Percentiles rank a stretch among this genome's conserved stretches.
Conservation (phyloP, 2,113 vertebrate genomes). For the Neotragus moschatus region DNA sequence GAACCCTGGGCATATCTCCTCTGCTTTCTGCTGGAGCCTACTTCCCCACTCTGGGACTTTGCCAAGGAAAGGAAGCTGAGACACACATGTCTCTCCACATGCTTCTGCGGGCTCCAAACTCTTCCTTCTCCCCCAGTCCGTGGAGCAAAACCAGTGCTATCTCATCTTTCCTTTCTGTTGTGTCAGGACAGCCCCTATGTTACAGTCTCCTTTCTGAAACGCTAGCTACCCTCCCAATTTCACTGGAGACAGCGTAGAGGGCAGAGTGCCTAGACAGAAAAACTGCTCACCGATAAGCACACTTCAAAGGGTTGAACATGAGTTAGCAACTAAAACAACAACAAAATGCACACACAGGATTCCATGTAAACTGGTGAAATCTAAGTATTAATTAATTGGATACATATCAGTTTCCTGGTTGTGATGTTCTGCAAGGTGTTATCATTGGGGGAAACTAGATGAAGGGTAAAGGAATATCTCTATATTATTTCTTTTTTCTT, state of each 20-base stretch:
- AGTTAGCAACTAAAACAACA: neutral
- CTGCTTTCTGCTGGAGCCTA: neutral
- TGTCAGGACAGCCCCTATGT: neutral
- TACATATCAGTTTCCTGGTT: neutral
- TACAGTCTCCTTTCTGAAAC: neutral
- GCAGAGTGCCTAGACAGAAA: neutral
- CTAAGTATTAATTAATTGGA: neutral
- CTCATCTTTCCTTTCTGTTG: neutral
- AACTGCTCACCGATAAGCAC: neutral
- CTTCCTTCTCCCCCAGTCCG: neutral
- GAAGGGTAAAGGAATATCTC: neutral
- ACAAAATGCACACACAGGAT: neutral
- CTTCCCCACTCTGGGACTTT: neutral
- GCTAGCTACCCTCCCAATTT: neutral
- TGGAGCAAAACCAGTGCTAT: neutral
- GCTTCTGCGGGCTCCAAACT: neutral
- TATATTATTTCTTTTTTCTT: neutral
- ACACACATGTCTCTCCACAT: neutral
- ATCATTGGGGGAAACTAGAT: neutral
- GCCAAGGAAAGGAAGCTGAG: neutral
- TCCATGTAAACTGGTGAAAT: neutral
- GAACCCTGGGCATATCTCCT: neutral
- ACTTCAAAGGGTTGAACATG: neutral
- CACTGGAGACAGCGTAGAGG: neutral
- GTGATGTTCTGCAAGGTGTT: neutral